Evolutionary conservation across 2,797 vertebrate species (phyloP).

Genomic region (Megalops cyprinoides): DNA sequence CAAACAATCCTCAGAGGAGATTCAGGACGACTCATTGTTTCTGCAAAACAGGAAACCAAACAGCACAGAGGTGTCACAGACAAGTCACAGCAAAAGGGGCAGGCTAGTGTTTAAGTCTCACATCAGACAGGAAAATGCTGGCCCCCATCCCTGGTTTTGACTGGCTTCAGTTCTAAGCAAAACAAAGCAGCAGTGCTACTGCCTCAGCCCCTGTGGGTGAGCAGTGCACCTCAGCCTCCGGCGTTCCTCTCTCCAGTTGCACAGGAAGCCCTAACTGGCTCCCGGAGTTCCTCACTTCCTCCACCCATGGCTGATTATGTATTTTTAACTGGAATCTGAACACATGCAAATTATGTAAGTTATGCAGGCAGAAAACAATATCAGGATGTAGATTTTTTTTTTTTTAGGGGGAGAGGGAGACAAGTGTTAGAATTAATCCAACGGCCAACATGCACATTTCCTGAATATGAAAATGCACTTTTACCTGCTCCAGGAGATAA

Average conservation of each 20-base stretch:
- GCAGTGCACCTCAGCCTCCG: background rate
- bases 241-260: background rate
- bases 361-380: background rate
- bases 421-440: background rate
- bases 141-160: background rate
- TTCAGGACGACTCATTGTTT: background rate
- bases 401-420: background rate
- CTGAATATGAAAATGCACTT: background rate
- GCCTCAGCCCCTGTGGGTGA: slow-evolving; percentile 4
- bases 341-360: slow-evolving; percentile 13
- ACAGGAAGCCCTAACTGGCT: slow-evolving; percentile 1
- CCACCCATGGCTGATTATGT: background rate
- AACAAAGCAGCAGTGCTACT: background rate
- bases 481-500: background rate
- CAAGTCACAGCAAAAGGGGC: background rate
- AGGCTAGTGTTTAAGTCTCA: no score
- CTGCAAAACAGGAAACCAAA: background rate
- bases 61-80: background rate
- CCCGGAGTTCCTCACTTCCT: background rate
- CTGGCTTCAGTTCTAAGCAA: background rate
- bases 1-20: background rate
- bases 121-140: background rate
- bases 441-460: background rate
- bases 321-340: background rate
- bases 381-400: slow-evolving; percentile 1